These are phyloP conservation scores for Lucilia sericata DNA, from an alignment of 1,140 invertebrate species.

Conservation along the genomic window DNA sequence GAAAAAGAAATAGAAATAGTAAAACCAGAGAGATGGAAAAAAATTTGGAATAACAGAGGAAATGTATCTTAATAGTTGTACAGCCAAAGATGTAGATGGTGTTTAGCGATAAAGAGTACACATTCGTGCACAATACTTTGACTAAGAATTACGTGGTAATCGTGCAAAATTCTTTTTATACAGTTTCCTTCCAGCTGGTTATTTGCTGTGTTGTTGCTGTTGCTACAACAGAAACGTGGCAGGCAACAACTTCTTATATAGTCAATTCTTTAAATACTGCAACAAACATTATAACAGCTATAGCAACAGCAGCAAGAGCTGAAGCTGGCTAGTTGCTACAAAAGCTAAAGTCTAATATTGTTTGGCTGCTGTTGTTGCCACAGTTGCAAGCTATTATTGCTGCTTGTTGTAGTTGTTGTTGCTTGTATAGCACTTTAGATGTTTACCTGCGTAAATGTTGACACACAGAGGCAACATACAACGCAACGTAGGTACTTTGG, in stretches of 20 bases:
- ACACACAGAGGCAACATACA: neutral
- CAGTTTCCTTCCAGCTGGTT: neutral
- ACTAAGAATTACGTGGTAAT: neutral
- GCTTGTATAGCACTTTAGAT: neutral
- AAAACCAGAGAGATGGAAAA: no score
- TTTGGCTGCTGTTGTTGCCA: neutral
- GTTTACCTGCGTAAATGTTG: conserved; percentile 1
- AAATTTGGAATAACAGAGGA: no score
- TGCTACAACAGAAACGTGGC: no score
- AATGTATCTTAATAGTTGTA: no score
- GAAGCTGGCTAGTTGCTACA: neutral
- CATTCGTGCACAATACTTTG: neutral
- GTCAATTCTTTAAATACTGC: neutral
- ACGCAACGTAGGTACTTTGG: no score
- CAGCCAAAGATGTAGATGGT: no score
- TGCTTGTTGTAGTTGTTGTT: neutral
- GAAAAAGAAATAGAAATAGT: no score
- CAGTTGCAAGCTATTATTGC: neutral
- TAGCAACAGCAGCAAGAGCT: neutral
- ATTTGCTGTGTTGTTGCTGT: neutral
- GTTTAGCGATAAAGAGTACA: no score
- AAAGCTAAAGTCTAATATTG: neutral
- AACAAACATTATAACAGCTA: neutral
- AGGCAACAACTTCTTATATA: neutral
- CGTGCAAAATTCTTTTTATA: neutral